Evolutionary conservation across 2,888 invertebrate species (phyloP), one percentile per base, ranked within the genome.

Genomic region (Dinocampus coccinellae): DNA sequence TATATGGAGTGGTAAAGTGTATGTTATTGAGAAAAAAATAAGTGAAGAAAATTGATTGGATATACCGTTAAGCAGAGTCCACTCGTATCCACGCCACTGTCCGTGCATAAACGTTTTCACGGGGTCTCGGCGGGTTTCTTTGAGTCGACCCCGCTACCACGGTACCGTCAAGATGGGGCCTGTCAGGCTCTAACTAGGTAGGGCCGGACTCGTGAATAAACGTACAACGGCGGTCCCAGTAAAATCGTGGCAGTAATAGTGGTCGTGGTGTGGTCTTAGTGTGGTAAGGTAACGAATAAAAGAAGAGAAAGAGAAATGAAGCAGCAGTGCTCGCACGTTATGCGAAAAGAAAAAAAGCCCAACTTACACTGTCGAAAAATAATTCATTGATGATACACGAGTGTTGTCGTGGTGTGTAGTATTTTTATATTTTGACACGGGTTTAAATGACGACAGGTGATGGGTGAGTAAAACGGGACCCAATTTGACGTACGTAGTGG

Each of bases 181-280:
- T 85, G 85, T 85, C 84, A 85, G 85, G 80, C 80, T 82, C 84
- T 85, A 84, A 85, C 85, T 83, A 84, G 84, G 83, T 82, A 81
- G 81, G 80, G 80, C 78, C 79, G 78, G 72, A 69, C 77, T 76
- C 76, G 66, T 76, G 77, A 39, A 66, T 39, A 20, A 52, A 52
- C 26, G 33, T 26, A 57, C 57, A 26, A n/a, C 24, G 26, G 29
- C 24, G 26, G 57, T 29, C 34, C 53, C 34, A 34, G 33, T 22
- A 34, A 3, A 24, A 16, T 11, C 7, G 13, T 13, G 26, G n/a
- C 4, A 4, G n/a, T 55, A n/a, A 26, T 26, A 20, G 70, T n/a
- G n/a, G n/a, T n/a, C n/a, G n/a, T n/a, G n/a, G n/a, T n/a, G n/a
- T n/a, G n/a, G n/a, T n/a, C n/a, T n/a, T n/a, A n/a, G n/a, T n/a